phyloP scores from a whole-genome alignment of 1,140 invertebrate species.

The Ephestia elutella region DNA sequence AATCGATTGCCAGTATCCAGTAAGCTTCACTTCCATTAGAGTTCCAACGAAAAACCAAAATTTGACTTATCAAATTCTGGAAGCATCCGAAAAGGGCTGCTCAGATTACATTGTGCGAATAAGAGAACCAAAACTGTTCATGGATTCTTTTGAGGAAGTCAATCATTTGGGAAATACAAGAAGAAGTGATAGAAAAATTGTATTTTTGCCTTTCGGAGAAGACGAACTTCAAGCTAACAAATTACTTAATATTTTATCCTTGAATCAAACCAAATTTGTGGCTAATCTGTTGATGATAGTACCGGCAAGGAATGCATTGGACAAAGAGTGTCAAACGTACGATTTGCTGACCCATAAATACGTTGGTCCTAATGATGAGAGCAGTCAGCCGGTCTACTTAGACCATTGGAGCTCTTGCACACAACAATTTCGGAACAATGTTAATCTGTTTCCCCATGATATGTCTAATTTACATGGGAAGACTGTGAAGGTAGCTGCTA shows the following conservation, averaged over 20 bases:
- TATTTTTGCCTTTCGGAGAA: conserved; percentile 36
- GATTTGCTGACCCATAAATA: conserved; percentile 56
- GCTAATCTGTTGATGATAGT: conserved; percentile 48
- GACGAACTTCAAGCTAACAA: conserved; percentile 15
- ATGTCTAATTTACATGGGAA: conserved; percentile 55
- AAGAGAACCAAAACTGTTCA: conserved; percentile 40
- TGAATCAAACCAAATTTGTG: conserved; percentile 42
- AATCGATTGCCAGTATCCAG: conserved; percentile 23
- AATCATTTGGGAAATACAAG: conserved; percentile 42
- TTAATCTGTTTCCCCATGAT: conserved; percentile 54
- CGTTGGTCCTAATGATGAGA: conserved; percentile 33
- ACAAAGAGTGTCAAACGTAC: conserved; percentile 30
- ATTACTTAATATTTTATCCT: conserved; percentile 33
- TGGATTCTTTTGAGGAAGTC: conserved; percentile 43
- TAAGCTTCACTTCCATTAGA: conserved; percentile 35
- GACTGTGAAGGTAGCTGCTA: conserved; percentile 50
- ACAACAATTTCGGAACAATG: conserved; percentile 33
- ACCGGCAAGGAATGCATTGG: conserved; percentile 12
- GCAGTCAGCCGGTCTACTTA: conserved; percentile 31
- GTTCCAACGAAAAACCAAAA: conserved; percentile 20
- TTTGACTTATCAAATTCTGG: conserved; percentile 31
- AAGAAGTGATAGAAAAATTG: conserved; percentile 52
- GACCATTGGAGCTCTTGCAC: conserved; percentile 54
- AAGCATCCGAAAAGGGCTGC: conserved; percentile 52
- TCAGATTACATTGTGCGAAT: conserved; percentile 56